phyloP scores from a whole-genome alignment of 2,113 vertebrate species.

The Scartelaos histophorus region DNA sequence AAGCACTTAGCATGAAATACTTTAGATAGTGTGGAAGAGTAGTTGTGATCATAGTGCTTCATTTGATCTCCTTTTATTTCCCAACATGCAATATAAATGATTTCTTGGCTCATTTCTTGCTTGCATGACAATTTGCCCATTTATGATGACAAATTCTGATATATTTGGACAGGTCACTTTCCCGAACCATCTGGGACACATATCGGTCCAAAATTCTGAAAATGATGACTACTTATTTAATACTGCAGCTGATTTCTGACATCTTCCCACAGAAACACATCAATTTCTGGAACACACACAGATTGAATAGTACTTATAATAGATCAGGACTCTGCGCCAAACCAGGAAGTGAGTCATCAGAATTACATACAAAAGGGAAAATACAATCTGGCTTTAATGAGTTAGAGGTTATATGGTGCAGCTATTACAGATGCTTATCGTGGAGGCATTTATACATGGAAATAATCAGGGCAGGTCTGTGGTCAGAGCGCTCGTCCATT shows the following conservation, averaged over 20 bases:
- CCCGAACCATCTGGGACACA: background rate
- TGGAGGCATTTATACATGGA: no score
- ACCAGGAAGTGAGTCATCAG: constrained; percentile 1
- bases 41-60: no score
- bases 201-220: background rate
- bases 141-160: background rate
- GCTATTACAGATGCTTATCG: no score
- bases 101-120: no score
- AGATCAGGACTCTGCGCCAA: background rate
- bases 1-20: no score
- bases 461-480: no score
- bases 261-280: background rate
- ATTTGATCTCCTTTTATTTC: background rate
- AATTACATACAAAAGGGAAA: no score
- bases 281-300: background rate
- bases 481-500: no score
- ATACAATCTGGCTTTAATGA: no score
- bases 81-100: background rate
- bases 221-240: background rate
- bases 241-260: background rate
- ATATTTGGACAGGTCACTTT: background rate
- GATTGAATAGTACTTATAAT: constrained; percentile 3
- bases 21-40: no score
- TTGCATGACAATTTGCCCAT: background rate
- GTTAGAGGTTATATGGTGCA: no score